These are phyloP conservation scores for Larimichthys polyactis DNA, from an alignment of 2,113 vertebrate genomes.

Conservation along the genomic window DNA sequence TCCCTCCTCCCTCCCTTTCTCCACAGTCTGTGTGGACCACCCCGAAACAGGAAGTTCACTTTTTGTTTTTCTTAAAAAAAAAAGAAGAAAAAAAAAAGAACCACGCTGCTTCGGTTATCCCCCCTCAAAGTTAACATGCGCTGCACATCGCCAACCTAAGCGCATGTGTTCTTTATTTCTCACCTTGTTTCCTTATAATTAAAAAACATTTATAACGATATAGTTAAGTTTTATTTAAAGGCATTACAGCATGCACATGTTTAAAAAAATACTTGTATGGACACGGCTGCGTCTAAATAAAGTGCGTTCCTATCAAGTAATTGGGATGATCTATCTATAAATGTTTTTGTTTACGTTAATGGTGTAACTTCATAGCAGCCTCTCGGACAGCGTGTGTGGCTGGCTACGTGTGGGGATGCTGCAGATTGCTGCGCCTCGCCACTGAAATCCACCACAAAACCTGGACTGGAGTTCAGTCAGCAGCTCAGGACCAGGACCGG, in stretches of 20 bases:
- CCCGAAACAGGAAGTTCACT: conserved; percentile 90
- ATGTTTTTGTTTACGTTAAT: conserved; percentile 70
- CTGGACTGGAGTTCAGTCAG: conserved; percentile 71
- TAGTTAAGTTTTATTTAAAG: conserved; percentile 42
- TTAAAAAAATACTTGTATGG: conserved; percentile 20
- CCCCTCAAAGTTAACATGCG: conserved; percentile 37
- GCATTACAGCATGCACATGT: background rate
- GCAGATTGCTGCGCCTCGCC: conserved; percentile 56
- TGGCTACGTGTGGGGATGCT: conserved; percentile 71
- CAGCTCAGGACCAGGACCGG: conserved; percentile 19
- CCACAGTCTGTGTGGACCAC: conserved; percentile 87
- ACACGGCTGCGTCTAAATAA: conserved; percentile 41
- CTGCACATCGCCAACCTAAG: conserved; percentile 3
- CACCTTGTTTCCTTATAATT: background rate
- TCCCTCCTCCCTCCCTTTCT: conserved; percentile 73
- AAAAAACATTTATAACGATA: background rate
- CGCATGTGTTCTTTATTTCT: background rate
- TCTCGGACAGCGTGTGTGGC: conserved; percentile 74
- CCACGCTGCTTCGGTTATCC: conserved; percentile 64
- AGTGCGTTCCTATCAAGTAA: conserved; percentile 49
- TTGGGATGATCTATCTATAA: conserved; percentile 61
- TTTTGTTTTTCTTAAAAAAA: conserved; percentile 86
- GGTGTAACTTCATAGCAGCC: conserved; percentile 70
- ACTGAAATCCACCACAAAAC: conserved; percentile 62
- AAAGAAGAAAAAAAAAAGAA: conserved; percentile 30